Evolutionary conservation across 1,140 invertebrate genomes (phyloP), one percentile per base, ranked within the genome.

Genomic region (Polypedilum vanderplanki): DNA sequence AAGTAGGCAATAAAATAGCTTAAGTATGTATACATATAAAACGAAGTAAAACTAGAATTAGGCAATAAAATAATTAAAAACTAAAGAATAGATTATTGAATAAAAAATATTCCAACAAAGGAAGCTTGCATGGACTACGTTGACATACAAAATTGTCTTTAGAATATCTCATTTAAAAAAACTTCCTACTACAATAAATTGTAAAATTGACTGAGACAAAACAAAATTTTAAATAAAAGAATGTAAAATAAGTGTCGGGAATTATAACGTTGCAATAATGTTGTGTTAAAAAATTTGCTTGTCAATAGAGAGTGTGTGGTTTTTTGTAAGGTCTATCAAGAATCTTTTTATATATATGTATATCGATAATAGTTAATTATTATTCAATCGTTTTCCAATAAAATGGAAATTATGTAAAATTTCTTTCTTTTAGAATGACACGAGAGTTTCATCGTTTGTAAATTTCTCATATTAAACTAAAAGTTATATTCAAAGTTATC

Each of bases 61-160:
- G 24, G 24, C 24, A 33, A 33, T 33, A 33, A 33, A 33, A 33
- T 33, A 33, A 33, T 5, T 33, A 33, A 33, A 33, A 33, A 33
- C 5, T 33, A 33, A 33, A 33, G 24, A 33, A 33, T 33, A 33
- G 24, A 33, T 33, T 33, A 33, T 5, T 33, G 24, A 57, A 57
- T 57, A n/a, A 57, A 57, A 57, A 57, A 57, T 57, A 57, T 57
- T 33, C 46, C 46, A 57, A 57, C 46, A 57, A 57, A 57, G 46
- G 46, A 57, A 57, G 46, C 46, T 57, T 57, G 46, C 15, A 12
- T 57, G 15, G 46, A 57, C 46, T 57, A 57, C 15, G 12, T 15
- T n/a, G 46, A 57, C 46, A 57, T 57, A n/a, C n/a, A 33, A 33
- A 33, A 33, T 33, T n/a, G 46, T n/a, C 46, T 57, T 46, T 57